A percentile compares a stretch with the other conserved stretches of the same genome.
phyloP scores from a whole-genome alignment of 2,888 invertebrate species.

The Scaptomyza parva region DNA sequence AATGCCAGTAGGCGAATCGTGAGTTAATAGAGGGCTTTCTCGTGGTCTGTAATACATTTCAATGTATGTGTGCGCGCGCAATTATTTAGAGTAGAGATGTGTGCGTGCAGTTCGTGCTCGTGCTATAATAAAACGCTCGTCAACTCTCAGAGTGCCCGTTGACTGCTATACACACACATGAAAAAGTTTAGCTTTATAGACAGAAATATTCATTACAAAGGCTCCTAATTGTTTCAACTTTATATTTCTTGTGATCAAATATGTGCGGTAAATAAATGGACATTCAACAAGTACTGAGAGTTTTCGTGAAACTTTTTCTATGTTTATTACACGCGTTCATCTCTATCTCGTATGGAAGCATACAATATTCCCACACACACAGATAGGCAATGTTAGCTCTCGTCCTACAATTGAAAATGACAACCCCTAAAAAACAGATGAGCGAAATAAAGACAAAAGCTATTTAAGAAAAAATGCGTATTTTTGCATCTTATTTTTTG shows the following conservation, averaged over 20 bases:
- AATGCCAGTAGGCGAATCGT: slow-evolving; percentile 38
- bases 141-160: not conserved
- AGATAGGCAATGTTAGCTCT: slow-evolving; percentile 25
- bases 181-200: not conserved
- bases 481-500: not conserved
- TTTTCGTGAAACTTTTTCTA: not conserved
- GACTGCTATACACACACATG: not conserved
- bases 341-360: slow-evolving; percentile 19
- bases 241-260: not conserved
- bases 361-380: slow-evolving; percentile 2
- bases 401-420: slow-evolving; percentile 7
- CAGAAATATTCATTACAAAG: not conserved
- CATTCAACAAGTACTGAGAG: slow-evolving; percentile 43
- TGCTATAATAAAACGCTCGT: slow-evolving; percentile 7
- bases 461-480: slow-evolving; percentile 18
- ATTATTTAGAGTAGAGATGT: slow-evolving; percentile 30
- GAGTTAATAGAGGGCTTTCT: slow-evolving; percentile 49
- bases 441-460: not conserved
- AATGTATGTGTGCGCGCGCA: slow-evolving; percentile 56
- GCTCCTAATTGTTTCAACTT: not conserved
- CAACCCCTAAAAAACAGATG: slow-evolving; percentile 10
- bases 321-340: slow-evolving; percentile 18
- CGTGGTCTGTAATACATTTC: slow-evolving; percentile 17
- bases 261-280: not conserved
- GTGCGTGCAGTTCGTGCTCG: slow-evolving; percentile 33